Percentiles rank a stretch among this genome's conserved stretches.
phyloP scores from a whole-genome alignment of 2,113 vertebrate genomes.

The Malurus elegans region DNA sequence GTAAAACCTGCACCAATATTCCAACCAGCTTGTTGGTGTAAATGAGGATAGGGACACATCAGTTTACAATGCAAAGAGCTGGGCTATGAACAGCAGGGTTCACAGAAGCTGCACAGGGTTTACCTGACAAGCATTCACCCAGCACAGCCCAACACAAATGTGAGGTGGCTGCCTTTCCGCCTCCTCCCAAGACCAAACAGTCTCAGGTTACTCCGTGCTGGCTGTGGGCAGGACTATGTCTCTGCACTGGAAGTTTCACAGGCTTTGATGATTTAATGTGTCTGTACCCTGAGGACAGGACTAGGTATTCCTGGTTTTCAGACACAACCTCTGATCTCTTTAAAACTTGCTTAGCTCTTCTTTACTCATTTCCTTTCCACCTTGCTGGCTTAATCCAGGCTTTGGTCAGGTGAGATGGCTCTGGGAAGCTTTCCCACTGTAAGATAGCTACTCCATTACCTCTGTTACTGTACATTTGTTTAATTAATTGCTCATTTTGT shows the following conservation, averaged over 20 bases:
- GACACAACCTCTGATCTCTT: neutral
- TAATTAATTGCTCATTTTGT: constrained; percentile 81
- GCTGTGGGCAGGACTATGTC: neutral
- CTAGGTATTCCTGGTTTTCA: neutral
- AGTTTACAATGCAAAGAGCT: neutral
- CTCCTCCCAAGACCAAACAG: neutral
- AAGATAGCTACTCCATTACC: constrained; percentile 55
- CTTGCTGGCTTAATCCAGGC: neutral
- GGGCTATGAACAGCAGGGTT: neutral
- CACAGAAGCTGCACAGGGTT: neutral
- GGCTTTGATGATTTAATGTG: constrained; percentile 42
- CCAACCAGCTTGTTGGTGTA: neutral
- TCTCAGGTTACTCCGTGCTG: neutral
- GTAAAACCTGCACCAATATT: neutral
- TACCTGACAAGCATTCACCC: neutral
- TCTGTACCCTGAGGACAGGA: constrained; percentile 35
- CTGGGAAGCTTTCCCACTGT: constrained; percentile 63
- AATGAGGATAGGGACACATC: neutral
- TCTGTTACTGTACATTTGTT: constrained; percentile 75
- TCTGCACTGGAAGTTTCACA: neutral
- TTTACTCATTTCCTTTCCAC: neutral
- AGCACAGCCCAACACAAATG: neutral
- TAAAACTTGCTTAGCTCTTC: neutral
- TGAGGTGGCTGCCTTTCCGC: neutral
- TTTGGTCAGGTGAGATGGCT: constrained; percentile 54